A percentile compares a stretch with the other conserved stretches of the same genome.
These are phyloP conservation scores for Phacellophora camtschatica DNA, from an alignment of 30 jellyfish, hydroid and myxozoan species.

Conservation along the genomic window DNA sequence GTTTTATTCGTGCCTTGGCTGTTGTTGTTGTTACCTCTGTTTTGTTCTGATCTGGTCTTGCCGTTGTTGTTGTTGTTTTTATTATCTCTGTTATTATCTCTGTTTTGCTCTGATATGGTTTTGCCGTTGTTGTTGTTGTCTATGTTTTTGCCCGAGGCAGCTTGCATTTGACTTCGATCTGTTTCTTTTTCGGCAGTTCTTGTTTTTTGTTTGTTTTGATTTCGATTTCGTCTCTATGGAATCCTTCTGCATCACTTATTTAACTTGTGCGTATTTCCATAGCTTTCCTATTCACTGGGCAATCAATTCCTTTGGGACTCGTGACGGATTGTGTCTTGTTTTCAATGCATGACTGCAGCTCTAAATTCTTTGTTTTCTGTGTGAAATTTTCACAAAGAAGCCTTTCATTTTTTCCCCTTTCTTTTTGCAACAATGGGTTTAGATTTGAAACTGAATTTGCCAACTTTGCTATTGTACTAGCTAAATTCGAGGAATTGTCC, in stretches of 20 bases:
- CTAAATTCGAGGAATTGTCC: background rate
- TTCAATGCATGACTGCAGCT: slow-evolving; percentile 10
- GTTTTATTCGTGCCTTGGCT: too few species aligned
- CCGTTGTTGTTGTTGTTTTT: too few species aligned
- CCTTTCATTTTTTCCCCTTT: slow-evolving; percentile 16
- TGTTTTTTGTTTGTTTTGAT: too few species aligned
- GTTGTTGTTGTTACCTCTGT: too few species aligned
- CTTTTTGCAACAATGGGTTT: background rate
- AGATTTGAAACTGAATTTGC: background rate
- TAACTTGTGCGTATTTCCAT: background rate
- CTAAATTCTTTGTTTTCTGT: background rate
- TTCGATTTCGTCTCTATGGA: background rate
- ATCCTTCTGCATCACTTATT: slow-evolving; percentile 13
- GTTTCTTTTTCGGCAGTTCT: too few species aligned
- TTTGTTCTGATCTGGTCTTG: too few species aligned
- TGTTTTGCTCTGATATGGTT: too few species aligned
- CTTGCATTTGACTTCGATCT: too few species aligned
- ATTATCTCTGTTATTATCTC: too few species aligned
- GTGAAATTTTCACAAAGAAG: slow-evolving; percentile 24
- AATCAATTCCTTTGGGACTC: slow-evolving; percentile 1
- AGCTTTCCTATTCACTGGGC: background rate
- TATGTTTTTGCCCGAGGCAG: too few species aligned
- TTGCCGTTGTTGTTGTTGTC: too few species aligned
- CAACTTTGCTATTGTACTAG: background rate
- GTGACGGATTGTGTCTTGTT: background rate